Evolutionary conservation across 2,797 vertebrate species (phyloP), one percentile per base, ranked within the genome.

Genomic region (Gadopsis marmoratus): DNA sequence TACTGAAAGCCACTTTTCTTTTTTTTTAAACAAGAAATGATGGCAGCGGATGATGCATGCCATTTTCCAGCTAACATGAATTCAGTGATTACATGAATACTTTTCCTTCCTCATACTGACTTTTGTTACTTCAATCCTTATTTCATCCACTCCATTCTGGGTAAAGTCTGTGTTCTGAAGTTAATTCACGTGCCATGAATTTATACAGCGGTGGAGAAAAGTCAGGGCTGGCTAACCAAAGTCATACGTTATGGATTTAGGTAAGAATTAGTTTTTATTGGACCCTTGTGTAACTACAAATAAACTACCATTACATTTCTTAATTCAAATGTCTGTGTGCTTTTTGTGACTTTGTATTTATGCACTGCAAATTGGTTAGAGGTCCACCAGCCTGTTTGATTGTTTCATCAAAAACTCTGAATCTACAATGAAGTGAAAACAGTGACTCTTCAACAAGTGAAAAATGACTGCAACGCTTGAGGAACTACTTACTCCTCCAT

Each of bases 401-500:
- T 62, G n/a, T 51, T 53, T 76, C 7, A 56, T 17, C 2, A 5
- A 17, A 29, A 37, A 50, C 19, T 14, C 0, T 2, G 2, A 48
- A 43, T 58, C 6, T 65, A 16, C 43, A 58, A 12, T 21, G 23
- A 59, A 12, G 35, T 47, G 13, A 47, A 53, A 60, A 39, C 4
- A 4, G 14, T 10, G 14, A 69, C 5, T 48, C 10, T 41, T 23
- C n/a, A 55, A 31, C 56, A 51, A 59, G 65, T 2, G 1, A 9
- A 63, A 45, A 80, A 62, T 39, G 54, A 74, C 7, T 12, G 29
- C 45, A 76, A 50, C 61, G 63, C 26, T 77, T 13, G 10, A 59
- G 31, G 75, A 81, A 72, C 48, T 23, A 17, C 43, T 62, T 67
- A 53, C 76, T 75, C 60, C 33, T 41, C 48, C 67, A 54, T 84